phyloP scores from a whole-genome alignment of 2,888 invertebrate species.

The Macrophya annulata region DNA sequence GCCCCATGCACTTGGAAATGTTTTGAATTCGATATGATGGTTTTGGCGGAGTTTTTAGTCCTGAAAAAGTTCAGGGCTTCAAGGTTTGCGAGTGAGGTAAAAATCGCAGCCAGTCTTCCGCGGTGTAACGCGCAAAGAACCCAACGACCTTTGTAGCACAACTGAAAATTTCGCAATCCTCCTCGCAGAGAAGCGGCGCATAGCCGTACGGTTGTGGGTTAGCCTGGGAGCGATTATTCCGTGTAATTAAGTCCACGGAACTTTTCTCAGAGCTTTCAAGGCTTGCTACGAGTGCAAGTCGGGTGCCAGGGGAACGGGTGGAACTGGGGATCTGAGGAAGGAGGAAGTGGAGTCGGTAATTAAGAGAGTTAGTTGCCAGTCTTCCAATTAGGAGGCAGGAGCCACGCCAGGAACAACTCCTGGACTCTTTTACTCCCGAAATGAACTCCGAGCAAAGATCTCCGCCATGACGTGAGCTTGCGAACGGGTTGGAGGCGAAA shows the following conservation, averaged over 20 bases:
- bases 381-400: conserved; percentile 78
- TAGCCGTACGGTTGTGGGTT: conserved; percentile 59
- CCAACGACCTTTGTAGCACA: conserved; percentile 56
- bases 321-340: conserved; percentile 49
- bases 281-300: conserved; percentile 57
- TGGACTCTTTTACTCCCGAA: conserved; percentile 69
- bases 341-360: conserved; percentile 79
- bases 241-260: conserved; percentile 83
- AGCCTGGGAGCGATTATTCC: conserved; percentile 81
- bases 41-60: neutral
- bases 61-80: neutral
- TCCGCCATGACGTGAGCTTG: conserved; percentile 30
- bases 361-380: conserved; percentile 81
- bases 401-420: conserved; percentile 62
- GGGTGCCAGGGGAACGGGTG: conserved; percentile 42
- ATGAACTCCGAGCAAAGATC: conserved; percentile 65
- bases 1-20: neutral
- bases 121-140: conserved; percentile 53
- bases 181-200: conserved; percentile 54
- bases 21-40: neutral
- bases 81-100: neutral
- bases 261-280: conserved; percentile 79
- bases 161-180: conserved; percentile 58
- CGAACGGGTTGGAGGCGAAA: neutral
- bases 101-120: conserved; percentile 40